A percentile compares a stretch with the other conserved stretches of the same genome.
Conservation (phyloP, 30 jellyfish, hydroid and myxozoan genomes). For the Pseudorhiza aurosa region DNA sequence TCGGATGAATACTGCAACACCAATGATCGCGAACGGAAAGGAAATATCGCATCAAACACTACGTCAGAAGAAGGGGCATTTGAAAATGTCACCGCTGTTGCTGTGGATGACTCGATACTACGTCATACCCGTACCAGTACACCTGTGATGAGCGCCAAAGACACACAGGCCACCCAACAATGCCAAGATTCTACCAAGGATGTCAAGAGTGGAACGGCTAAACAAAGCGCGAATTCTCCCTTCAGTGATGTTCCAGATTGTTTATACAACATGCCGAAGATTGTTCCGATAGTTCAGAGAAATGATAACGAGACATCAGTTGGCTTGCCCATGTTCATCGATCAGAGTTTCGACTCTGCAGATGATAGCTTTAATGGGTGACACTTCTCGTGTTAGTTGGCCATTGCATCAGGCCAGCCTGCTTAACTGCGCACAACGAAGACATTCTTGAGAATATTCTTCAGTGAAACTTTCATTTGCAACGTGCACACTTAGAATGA, state of each 20-base stretch:
- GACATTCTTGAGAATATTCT: no score
- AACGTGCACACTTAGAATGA: no score
- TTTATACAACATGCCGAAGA: slow-evolving; percentile 38
- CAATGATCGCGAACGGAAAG: no score
- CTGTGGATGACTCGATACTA: slow-evolving; percentile 1
- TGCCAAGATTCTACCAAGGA: neutral
- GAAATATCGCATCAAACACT: no score
- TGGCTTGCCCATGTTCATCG: slow-evolving; percentile 48
- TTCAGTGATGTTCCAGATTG: slow-evolving; percentile 51
- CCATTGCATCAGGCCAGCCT: no score
- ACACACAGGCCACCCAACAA: neutral
- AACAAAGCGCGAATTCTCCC: neutral
- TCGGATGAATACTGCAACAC: no score
- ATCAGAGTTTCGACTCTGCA: slow-evolving; percentile 40
- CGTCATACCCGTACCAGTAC: slow-evolving; percentile 55
- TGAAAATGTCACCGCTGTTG: slow-evolving; percentile 10
- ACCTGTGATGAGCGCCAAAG: slow-evolving; percentile 17
- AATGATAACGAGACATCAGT: neutral
- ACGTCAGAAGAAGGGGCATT: neutral
- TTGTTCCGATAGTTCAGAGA: slow-evolving; percentile 22
- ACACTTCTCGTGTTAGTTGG: no score
- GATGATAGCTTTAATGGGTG: slow-evolving; percentile 8
- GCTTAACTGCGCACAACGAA: no score
- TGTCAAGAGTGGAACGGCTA: neutral
- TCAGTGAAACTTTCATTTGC: no score